Evolutionary conservation across 2,888 invertebrate species (phyloP), one percentile per base, ranked within the genome.

Genomic region (Parapristionchus giblindavisi): DNA sequence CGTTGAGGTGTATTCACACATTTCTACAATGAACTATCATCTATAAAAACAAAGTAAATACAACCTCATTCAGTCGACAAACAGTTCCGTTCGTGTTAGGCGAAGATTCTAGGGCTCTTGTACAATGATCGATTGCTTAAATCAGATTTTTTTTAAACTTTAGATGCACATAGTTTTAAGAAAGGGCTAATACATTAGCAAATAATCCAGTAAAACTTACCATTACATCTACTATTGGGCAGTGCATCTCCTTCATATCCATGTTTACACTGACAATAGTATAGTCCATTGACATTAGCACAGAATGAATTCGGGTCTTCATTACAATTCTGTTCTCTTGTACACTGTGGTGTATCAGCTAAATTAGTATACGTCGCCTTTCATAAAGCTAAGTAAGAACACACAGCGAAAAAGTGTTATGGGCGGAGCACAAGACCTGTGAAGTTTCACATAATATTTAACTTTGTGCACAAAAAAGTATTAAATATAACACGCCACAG

Each of bases 271-370:
- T 48, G 29, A 34, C 52, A 54, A 29, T 56, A 51, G 52, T 21
- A 54, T 17, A 36, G 38, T 5, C 52, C 54, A 6, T 70, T 34
- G 21, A 75, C 36, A 58, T 56, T 60, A 6, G 70, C 75, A 75
- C 75, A 75, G 27, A 38, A 75, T 2, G 75, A 34, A 51, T 75
- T 75, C 27, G 75, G 73, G 17, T 75, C 75, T 17, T 38, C 66
- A 8, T 21, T 27, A 32, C 75, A 75, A 29, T 36, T 40, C 14
- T 48, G 54, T n/a, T 75, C 75, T 36, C 75, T 54, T 2, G 71
- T 66, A n/a, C 75, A 75, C 40, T 68, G 54, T 21, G 38, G 60
- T 40, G 56, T 61, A 27, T 73, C 73, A 11, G 61, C 61, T 61
- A 21, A 5, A 58, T 14, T 8, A 17, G 8, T 43, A 8, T 43